Evolutionary conservation across 2,113 vertebrate species (phyloP), one percentile per base, ranked within the genome.

Genomic region (Dicentrarchus labrax): DNA sequence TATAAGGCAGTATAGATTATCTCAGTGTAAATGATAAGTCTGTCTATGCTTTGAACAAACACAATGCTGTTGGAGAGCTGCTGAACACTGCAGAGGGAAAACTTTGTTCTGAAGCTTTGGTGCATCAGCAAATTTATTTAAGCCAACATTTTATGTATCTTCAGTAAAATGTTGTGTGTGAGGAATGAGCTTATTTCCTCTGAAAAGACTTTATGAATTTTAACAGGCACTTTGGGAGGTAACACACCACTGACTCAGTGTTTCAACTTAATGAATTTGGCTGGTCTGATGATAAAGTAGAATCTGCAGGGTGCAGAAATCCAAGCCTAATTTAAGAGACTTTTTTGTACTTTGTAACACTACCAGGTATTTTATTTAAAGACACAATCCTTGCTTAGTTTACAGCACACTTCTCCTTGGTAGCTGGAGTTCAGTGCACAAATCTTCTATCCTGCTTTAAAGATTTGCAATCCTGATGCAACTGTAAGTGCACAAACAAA

Each of bases 1-100:
- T 39, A 9, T 38, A 50, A 41, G 21, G 36, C 54, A 50, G 56
- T 16, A 16, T 21, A 39, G 50, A n/a, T 9, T 9, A 17, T 50
- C 60, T 19, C 16, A 65, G 4, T 19, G 12, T 69, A 30, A 75
- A 6, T 38, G 45, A 17, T 17, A 60, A 50, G 41, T 66, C 43
- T 59, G 64, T 85, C 11, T 72, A 1, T 43, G 9, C 36, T 47
- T 4, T 13, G 30, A 13, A 13, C 13, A 47, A 13, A 13, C 45
- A 15, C 4, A 47, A 1, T 47, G 45, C 45, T 13, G 45, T 47
- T 47, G 45, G 45, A 47, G 13, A 47, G 65, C 47, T 69, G 86
- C 71, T 69, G 76, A 83, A 19, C 36, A 68, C 57, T 72, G 71
- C 74, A 53, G 70, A 75, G 64, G 16, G 13, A 13, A 47, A 60